A percentile compares a stretch with the other conserved stretches of the same genome.
Conservation (phyloP, 2,113 vertebrate genomes). For the Genyomyrus donnyi region DNA sequence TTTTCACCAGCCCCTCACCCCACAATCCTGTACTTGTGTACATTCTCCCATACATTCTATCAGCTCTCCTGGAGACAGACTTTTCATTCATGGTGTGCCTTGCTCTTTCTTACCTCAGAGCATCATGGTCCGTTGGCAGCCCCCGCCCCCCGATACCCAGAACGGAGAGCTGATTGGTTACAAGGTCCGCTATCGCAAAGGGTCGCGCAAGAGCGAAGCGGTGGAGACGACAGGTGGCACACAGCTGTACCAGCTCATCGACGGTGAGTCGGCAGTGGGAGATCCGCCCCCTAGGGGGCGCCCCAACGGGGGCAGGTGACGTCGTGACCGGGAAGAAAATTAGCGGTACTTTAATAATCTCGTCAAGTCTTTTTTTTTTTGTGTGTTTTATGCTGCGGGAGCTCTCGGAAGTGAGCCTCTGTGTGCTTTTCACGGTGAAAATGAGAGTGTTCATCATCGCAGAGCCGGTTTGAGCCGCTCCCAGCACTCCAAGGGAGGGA, state of each 20-base stretch:
- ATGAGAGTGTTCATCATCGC: conserved; percentile 51
- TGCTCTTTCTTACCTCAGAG: conserved; percentile 55
- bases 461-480: conserved; percentile 45
- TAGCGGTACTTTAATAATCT: background rate
- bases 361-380: conserved; percentile 39
- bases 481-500: conserved; percentile 32
- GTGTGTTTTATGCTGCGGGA: conserved; percentile 45
- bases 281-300: background rate
- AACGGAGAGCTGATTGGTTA: conserved; percentile 87
- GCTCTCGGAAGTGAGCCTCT: conserved; percentile 48
- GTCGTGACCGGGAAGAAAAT: background rate
- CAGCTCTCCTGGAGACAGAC: background rate
- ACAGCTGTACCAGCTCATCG: conserved; percentile 80
- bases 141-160: conserved; percentile 73
- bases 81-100: background rate
- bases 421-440: conserved; percentile 31
- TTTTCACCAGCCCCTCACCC: background rate
- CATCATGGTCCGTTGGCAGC: conserved; percentile 89
- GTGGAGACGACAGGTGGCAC: conserved; percentile 73
- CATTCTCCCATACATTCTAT: background rate
- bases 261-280: conserved; percentile 65
- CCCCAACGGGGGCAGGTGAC: background rate
- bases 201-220: conserved; percentile 83
- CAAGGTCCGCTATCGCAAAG: conserved; percentile 89
- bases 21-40: background rate